Evolutionary conservation across 1,140 invertebrate genomes (phyloP).

Genomic region (Nephotettix cincticeps): DNA sequence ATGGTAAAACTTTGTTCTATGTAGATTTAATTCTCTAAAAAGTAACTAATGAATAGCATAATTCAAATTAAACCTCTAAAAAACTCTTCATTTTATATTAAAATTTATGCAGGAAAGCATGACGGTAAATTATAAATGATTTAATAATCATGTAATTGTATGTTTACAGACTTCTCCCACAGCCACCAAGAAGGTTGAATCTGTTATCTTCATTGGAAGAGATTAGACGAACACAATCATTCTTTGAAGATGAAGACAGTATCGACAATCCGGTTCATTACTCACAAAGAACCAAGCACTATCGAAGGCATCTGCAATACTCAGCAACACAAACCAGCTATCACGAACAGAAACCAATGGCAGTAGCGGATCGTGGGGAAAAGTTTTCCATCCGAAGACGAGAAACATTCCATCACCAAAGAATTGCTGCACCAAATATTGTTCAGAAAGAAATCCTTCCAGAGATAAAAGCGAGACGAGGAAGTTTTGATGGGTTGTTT

Average conservation of each 20-base stretch:
- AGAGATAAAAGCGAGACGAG: conserved; percentile 35
- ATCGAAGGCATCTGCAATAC: conserved; percentile 67
- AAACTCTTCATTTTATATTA: too few relatives aligned
- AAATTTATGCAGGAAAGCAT: too few relatives aligned
- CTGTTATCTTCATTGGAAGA: conserved; percentile 49
- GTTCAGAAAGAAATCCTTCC: conserved; percentile 23
- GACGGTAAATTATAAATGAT: too few relatives aligned
- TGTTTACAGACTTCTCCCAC: conserved; percentile 55
- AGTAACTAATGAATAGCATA: too few relatives aligned
- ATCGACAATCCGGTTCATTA: conserved; percentile 67
- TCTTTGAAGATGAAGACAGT: conserved; percentile 64
- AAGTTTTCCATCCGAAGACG: not conserved
- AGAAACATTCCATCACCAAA: conserved; percentile 34
- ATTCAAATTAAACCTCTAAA: too few relatives aligned
- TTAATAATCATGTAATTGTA: too few relatives aligned
- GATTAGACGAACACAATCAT: conserved; percentile 47
- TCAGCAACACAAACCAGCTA: conserved; percentile 44
- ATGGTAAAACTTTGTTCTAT: too few relatives aligned
- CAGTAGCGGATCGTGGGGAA: not conserved
- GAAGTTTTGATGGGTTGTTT: conserved; percentile 40
- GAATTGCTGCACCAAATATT: not conserved
- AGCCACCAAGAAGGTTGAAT: conserved; percentile 58
- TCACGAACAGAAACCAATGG: not conserved
- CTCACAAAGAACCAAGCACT: too few relatives aligned
- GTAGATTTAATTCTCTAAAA: too few relatives aligned